Evolutionary conservation across 2,888 invertebrate species (phyloP).

Genomic region (Rhagium mordax): DNA sequence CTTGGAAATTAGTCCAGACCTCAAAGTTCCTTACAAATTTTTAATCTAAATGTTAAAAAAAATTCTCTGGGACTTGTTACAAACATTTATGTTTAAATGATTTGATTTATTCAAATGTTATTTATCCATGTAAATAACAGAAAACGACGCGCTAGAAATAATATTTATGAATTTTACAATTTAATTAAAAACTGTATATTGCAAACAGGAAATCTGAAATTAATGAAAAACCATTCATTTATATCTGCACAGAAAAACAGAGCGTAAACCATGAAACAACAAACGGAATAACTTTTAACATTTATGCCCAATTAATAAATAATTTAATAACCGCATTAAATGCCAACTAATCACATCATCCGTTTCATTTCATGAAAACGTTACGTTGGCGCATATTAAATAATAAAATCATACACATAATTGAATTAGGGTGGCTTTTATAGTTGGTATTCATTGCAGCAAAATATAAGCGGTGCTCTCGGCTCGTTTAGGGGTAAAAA

Average conservation of each 20-base stretch:
- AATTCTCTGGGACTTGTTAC: too few species aligned
- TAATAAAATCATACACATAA: constrained; percentile 62
- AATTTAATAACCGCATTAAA: constrained; percentile 47
- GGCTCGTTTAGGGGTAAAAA: constrained; percentile 28
- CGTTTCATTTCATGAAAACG: constrained; percentile 44
- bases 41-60: too few species aligned
- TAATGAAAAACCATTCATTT: constrained; percentile 14
- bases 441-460: constrained; percentile 56
- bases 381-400: constrained; percentile 55
- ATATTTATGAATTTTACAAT: background rate
- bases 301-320: constrained; percentile 43
- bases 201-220: background rate
- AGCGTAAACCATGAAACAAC: background rate
- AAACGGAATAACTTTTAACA: constrained; percentile 18
- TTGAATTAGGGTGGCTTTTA: constrained; percentile 62
- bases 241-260: background rate
- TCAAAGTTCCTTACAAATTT: too few species aligned
- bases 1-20: too few species aligned
- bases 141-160: background rate
- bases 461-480: constrained; percentile 41
- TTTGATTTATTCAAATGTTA: background rate
- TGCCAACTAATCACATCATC: constrained; percentile 44
- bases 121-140: background rate
- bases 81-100: too few species aligned
- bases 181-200: constrained; percentile 4